Base-by-base conservation (phyloP, 2,797 vertebrate genomes). In the Bovichtus diacanthus region DNA sequence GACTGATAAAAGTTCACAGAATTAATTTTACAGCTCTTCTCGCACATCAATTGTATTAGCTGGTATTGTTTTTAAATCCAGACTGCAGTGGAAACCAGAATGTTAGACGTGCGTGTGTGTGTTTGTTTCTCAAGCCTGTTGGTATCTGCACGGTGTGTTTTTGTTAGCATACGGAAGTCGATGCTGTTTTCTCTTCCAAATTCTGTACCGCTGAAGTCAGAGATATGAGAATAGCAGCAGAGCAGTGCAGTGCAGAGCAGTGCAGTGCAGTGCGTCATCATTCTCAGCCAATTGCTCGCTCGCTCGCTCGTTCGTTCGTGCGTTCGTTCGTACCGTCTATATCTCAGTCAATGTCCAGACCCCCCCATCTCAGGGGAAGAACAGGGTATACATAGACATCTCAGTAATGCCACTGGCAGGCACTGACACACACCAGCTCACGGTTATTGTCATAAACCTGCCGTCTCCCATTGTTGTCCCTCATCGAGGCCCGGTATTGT, bases 151-250 rank as follows among this genome's bases (percentile, higher is more conserved):
- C 19, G 25, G 5, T 23, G 13, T 76, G 69, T 74, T 85, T 80
- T 80, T 58, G 50, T 71, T 63, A 78, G 60, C 51, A 11, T 23
- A 70, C 27, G 46, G 83, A 88, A 81, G 80, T 85, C 7, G 8
- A 18, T 29, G 47, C 60, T 87, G 79, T 88, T 91, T 90, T 92
- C 76, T 84, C 73, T 70, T 58, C 76, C 27, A 88, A 78, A 92
- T 92, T 90, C 86, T 91, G 86, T 25, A 43, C 55, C n/a, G 46
- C 80, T 90, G 75, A 81, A 88, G 88, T 94, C 91, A 93, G 80
- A 87, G 80, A 78, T 86, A 74, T 90, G 74, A 91, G 91, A 94
- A 93, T 90, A 90, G 85, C 49, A 59, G 55, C 75, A 71, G 56
- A 80, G 46, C 44, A 68, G n/a, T n/a, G 59, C 71, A 74, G 70